Evolutionary conservation across 23 tunicate genomes (phyloP), one percentile per base, ranked within the genome.

Genomic region (Trididemnum clinides): DNA sequence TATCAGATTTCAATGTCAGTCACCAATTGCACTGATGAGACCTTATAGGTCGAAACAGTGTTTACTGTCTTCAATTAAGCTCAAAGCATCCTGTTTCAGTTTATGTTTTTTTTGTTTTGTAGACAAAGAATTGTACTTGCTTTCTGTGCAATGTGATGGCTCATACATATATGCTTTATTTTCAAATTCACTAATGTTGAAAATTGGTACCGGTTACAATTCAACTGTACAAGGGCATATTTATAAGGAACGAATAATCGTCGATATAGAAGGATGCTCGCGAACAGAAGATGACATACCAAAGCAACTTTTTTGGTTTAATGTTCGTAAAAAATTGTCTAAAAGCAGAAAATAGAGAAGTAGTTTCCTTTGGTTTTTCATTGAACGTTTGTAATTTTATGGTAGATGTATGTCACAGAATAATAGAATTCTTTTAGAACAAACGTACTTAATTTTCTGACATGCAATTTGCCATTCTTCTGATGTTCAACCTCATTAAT

Each of bases 131-230:
- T 32, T 74, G 5, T 3, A 38, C 19, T 21, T 65, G 20, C 36
- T 80, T 28, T 87, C 91, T 0, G 18, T 89, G 1, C 88, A 80
- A 33, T 90, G 86, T 73, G 95, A 90, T 38, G 89, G 89, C 2
- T 33, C 85, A 7, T 77, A 80, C 39, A 32, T 90, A 19, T 90
- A 38, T 54, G 71, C 62, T 31, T 73, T 90, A 22, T 50, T 74
- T 19, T 23, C 34, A 30, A 82, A 82, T 32, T 51, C 51, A 20
- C 32, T 44, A 10, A 29, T 90, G 69, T 7, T 62, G 1, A 90
- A 90, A 72, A 63, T 88, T 33, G 92, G 87, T 19, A 82, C 88
- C 50, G 92, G 92, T 34, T 88, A 88, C 77, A 57, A 71, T 32
- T 66, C 72, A 51, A 89, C 94, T 50, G 72, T 84, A 0, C 85